phyloP scores from a whole-genome alignment of 2,797 vertebrate genomes.

The Periophthalmus magnuspinnatus region DNA sequence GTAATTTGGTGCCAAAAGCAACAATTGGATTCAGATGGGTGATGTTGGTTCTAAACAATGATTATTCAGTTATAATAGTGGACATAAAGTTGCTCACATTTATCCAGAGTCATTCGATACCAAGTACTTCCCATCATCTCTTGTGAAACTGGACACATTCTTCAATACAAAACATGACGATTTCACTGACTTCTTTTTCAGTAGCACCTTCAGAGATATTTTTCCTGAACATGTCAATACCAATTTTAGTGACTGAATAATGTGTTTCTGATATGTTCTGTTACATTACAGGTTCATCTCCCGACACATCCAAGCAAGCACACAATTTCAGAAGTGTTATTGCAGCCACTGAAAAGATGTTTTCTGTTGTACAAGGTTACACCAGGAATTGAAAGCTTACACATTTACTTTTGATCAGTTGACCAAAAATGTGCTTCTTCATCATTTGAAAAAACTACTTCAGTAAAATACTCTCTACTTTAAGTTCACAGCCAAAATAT shows the following conservation, averaged over 20 bases:
- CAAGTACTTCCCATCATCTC: no score
- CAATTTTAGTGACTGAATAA: background rate
- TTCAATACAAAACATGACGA: background rate
- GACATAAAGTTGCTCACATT: no score
- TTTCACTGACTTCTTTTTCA: background rate
- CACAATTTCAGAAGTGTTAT: background rate
- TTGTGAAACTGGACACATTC: no score
- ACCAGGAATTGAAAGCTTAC: slow-evolving; percentile 23
- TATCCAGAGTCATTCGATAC: background rate
- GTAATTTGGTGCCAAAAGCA: background rate
- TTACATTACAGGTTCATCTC: background rate
- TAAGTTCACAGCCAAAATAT: background rate
- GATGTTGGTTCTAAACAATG: background rate
- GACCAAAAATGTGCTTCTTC: slow-evolving; percentile 3
- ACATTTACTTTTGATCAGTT: slow-evolving; percentile 20
- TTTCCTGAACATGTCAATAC: background rate
- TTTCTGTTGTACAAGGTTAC: background rate
- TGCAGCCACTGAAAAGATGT: background rate
- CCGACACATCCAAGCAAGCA: background rate
- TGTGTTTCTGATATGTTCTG: background rate
- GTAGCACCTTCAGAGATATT: no score
- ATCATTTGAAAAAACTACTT: slow-evolving; percentile 1
- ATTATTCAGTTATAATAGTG: no score
- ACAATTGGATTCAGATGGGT: background rate
- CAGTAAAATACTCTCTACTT: background rate